phyloP scores from a whole-genome alignment of 1,140 invertebrate genomes.

The Drosophila erecta region DNA sequence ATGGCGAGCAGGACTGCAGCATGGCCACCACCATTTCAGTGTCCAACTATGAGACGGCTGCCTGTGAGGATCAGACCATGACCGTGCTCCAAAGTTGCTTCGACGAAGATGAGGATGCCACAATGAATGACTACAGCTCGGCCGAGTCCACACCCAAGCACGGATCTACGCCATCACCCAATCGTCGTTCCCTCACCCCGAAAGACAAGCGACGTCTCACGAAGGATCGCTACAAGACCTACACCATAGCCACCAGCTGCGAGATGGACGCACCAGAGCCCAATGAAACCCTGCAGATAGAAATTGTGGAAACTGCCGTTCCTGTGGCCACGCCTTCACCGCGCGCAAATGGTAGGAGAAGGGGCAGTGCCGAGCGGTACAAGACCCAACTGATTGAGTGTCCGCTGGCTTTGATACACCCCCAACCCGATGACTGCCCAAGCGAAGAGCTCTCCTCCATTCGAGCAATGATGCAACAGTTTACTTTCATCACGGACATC shows the following conservation, averaged over 20 bases:
- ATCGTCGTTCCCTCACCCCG: conserved; percentile 87
- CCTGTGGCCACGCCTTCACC: conserved; percentile 36
- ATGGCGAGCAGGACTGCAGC: conserved; percentile 81
- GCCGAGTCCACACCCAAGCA: conserved; percentile 90
- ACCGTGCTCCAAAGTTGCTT: conserved; percentile 79
- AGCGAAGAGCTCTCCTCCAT: conserved; percentile 85
- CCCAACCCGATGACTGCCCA: conserved; percentile 85
- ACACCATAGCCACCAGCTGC: conserved; percentile 88
- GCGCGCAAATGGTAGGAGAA: conserved; percentile 49
- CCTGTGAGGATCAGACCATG: conserved; percentile 86
- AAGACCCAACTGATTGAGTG: conserved; percentile 78
- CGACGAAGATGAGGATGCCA: conserved; percentile 85
- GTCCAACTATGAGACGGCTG: conserved; percentile 81
- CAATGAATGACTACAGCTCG: conserved; percentile 86
- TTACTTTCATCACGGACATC: conserved; percentile 68
- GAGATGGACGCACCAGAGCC: conserved; percentile 64
- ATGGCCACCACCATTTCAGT: conserved; percentile 79
- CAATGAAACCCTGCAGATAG: conserved; percentile 78
- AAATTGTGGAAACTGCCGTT: conserved; percentile 55
- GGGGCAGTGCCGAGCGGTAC: conserved; percentile 72
- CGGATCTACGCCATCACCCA: conserved; percentile 60
- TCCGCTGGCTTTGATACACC: conserved; percentile 45
- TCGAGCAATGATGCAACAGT: conserved; percentile 68
- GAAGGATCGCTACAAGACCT: conserved; percentile 92
- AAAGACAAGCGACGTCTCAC: conserved; percentile 90